Conservation (phyloP, 2,797 vertebrate species). For the Gallinago stenura region DNA sequence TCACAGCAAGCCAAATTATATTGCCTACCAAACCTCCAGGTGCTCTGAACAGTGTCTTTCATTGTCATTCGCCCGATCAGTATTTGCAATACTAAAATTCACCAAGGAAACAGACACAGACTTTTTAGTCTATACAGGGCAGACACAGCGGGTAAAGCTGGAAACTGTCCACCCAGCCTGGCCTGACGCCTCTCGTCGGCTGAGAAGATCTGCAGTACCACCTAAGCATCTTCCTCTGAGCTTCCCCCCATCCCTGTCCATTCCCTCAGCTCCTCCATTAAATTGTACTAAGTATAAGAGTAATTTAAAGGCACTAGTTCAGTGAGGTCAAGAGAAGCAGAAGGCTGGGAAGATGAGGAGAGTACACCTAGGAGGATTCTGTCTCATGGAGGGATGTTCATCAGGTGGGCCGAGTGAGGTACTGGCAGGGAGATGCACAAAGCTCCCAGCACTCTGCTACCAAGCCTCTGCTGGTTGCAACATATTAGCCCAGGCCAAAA, state of each 20-base stretch:
- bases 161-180: background rate
- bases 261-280: background rate
- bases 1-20: slow-evolving; percentile 18
- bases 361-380: background rate
- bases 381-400: background rate
- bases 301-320: background rate
- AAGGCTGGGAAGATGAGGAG: background rate
- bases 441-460: background rate
- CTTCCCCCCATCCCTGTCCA: background rate
- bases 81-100: slow-evolving; percentile 22
- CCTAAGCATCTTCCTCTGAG: background rate
- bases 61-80: background rate
- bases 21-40: background rate
- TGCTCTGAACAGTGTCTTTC: background rate
- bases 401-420: background rate
- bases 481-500: background rate
- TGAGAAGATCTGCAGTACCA: background rate
- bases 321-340: background rate
- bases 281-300: background rate
- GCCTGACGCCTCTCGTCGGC: rapidly evolving
- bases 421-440: background rate
- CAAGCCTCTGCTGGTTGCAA: background rate
- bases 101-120: background rate
- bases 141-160: background rate
- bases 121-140: background rate